Conservation (phyloP, 2,797 vertebrate species). For the Chelon labrosus region DNA sequence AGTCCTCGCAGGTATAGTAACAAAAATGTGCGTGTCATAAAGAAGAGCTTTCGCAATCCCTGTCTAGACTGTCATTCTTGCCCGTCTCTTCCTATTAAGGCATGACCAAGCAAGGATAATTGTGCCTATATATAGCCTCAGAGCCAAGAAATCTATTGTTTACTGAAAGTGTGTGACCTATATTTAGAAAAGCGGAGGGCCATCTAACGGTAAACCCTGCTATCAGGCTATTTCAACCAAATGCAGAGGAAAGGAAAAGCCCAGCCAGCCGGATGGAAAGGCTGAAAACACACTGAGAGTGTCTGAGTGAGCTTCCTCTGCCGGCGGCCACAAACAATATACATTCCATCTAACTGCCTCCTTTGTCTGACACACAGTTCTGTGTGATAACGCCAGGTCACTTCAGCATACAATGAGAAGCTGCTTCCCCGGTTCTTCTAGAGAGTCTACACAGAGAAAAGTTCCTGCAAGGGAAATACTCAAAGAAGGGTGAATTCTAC, state of each 20-base stretch:
- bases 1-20: background rate
- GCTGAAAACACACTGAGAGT: constrained; percentile 8
- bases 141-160: constrained; percentile 36
- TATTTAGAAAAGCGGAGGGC: constrained; percentile 32
- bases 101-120: background rate
- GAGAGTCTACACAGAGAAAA: background rate
- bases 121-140: constrained; percentile 12
- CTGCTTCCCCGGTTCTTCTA: background rate
- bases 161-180: constrained; percentile 22
- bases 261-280: constrained; percentile 21
- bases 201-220: constrained; percentile 24
- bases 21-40: background rate
- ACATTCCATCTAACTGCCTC: constrained; percentile 19
- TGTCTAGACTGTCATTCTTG: background rate
- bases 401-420: constrained; percentile 25
- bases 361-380: background rate
- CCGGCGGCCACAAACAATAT: constrained; percentile 48
- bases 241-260: constrained; percentile 43
- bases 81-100: background rate
- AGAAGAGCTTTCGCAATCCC: background rate
- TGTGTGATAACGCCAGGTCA: constrained; percentile 13
- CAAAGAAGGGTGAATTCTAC: background rate
- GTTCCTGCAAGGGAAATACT: background rate
- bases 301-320: constrained; percentile 50
- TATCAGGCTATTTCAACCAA: constrained; percentile 24